Base-by-base conservation (phyloP, 2,113 vertebrate genomes). In the Alosa alosa region DNA sequence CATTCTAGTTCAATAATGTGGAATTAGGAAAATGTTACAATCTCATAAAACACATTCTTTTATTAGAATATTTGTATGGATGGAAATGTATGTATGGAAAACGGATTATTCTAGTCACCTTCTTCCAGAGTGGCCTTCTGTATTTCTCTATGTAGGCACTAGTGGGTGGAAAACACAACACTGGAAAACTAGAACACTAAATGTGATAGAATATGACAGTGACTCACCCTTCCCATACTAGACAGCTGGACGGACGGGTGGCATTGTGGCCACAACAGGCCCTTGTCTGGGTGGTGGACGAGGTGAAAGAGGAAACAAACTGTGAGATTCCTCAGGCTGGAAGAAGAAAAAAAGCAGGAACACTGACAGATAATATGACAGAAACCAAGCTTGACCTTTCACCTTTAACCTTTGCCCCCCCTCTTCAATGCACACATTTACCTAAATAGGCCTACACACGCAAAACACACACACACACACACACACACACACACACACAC, bases 261-360 rank as follows among this genome's bases (percentile, higher is more conserved):
- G 31, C 64, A 72, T 15, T 52, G 64, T 9, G 64, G 64, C 8
- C 25, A 72, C 64, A 72, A 72, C 31, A 36, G 60, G 60, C 22
- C 60, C 86, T 88, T 84, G 47, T 81, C 78, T 78, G 57, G 31
- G 60, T 78, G 22, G 15, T 17, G 46, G 60, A 31, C 41, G 3
- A 72, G 60, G n/a, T 84, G 0, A 15, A 36, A 17, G 72, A 36
- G 72, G 72, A 78, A 36, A 41, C 72, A 78, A 78, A 78, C 72
- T 78, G 72, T 78, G 72, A 78, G 72, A 78, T 78, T 78, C 72
- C 72, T 78, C 72, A 78, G 31, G 36, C 36, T 78, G 31, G 25
- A 36, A 60, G 15, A 78, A 15, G 6, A 22, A 64, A 17, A 36
- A 78, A 15, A 11, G 13, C 11, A 31, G 31, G 72, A 78, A 13